Base-by-base conservation (phyloP, 2,888 invertebrate species). In the Schizaphis graminum region DNA sequence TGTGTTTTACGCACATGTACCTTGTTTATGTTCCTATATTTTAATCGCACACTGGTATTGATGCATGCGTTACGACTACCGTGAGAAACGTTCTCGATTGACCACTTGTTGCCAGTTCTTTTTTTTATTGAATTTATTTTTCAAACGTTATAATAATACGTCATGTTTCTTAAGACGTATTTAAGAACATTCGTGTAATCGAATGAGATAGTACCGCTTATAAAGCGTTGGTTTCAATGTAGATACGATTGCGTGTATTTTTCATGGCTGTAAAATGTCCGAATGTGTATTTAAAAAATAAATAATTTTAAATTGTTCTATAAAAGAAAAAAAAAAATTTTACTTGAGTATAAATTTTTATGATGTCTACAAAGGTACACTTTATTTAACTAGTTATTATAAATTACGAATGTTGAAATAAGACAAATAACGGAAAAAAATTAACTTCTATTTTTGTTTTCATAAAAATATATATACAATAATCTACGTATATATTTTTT, bases 31-130 rank as follows among this genome's bases (percentile, higher is more conserved):
- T 53, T 88, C 35, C 35, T n/a, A 10, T n/a, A n/a, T n/a, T 35
- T 53, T 88, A 88, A 88, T 53, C 87, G 35, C 16, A 8, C 7
- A 16, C 0, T 47, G 28, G 53, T 28, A 10, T 49, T n/a, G n/a
- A 13, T 49, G 49, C 87, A 49, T 49, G 8, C 49, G 7, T 35
- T n/a, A 88, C 53, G 10, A 53, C 88, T 35, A 41, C 56, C 89
- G 56, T 89, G 56, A 56, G 89, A 89, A 89, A 56, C 89, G 56
- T 4, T 56, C 28, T 44, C 41, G 16, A 57, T 44, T 41, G 28
- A 89, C 57, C 89, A 89, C 89, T 89, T 89, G 89, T 89, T 89
- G 89, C 7, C n/a, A 44, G 16, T 49, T 28, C 13, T 28, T 47
- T 47, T 86, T 35, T 41, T 28, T 56, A 89, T 56, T 5, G 26